Conservation (phyloP, 2,888 invertebrate species). For the Agrilus cyanescens region DNA sequence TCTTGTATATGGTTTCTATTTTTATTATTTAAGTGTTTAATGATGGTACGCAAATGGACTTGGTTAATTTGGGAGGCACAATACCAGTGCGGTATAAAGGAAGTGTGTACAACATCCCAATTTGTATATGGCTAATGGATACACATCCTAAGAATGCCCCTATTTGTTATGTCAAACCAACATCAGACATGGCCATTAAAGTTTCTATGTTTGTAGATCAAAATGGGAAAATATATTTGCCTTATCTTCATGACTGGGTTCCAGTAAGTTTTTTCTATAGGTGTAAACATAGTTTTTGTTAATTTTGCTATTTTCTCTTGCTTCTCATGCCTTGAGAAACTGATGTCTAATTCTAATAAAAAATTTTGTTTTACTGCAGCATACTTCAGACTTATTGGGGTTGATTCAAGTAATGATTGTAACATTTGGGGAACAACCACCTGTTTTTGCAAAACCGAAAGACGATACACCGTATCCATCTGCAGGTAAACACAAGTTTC, state of each 20-base stretch:
- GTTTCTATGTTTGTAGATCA: slow-evolving; percentile 89
- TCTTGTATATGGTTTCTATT: slow-evolving; percentile 7
- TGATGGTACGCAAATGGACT: slow-evolving; percentile 69
- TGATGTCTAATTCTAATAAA: no score
- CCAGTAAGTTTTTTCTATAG: slow-evolving; percentile 40
- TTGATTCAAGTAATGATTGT: slow-evolving; percentile 84
- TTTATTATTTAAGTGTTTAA: slow-evolving; percentile 58
- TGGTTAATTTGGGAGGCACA: slow-evolving; percentile 80
- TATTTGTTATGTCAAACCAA: slow-evolving; percentile 89
- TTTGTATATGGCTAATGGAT: slow-evolving; percentile 92
- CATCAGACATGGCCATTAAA: slow-evolving; percentile 89
- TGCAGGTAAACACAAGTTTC: neutral
- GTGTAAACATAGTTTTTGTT: no score
- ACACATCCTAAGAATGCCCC: slow-evolving; percentile 96
- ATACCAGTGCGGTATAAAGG: slow-evolving; percentile 88
- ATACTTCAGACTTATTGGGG: slow-evolving; percentile 73
- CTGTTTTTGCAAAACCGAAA: slow-evolving; percentile 72
- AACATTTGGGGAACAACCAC: slow-evolving; percentile 91
- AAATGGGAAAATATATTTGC: slow-evolving; percentile 91
- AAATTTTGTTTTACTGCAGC: slow-evolving; percentile 34
- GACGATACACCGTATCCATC: slow-evolving; percentile 26
- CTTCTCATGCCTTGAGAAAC: no score
- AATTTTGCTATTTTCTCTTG: no score
- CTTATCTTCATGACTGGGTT: slow-evolving; percentile 92
- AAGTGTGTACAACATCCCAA: slow-evolving; percentile 85